These are phyloP conservation scores for Rhizomys pruinosus DNA, from an alignment of 2,113 vertebrate genomes.

Conservation along the genomic window DNA sequence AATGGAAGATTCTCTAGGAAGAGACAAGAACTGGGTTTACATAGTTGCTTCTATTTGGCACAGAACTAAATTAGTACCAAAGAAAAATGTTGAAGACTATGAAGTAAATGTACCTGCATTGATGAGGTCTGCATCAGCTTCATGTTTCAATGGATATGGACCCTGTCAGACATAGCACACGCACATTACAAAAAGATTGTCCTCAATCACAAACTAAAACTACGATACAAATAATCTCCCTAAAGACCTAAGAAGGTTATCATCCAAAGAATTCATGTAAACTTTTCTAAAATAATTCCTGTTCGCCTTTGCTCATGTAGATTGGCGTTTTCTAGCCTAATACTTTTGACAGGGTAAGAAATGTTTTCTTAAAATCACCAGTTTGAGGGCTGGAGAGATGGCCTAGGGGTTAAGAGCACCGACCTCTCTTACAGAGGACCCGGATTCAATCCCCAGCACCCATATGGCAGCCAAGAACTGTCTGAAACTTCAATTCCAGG, in stretches of 20 bases:
- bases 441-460: too few species aligned
- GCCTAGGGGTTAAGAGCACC: too few species aligned
- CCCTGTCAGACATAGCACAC: conserved; percentile 87
- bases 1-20: neutral
- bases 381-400: too few species aligned
- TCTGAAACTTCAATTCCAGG: too few species aligned
- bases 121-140: conserved; percentile 97
- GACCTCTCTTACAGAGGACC: too few species aligned
- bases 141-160: conserved; percentile 93
- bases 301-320: conserved; percentile 8
- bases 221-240: neutral
- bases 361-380: conserved; percentile 43
- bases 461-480: too few species aligned
- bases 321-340: conserved; percentile 4
- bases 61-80: neutral
- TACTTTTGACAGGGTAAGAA: neutral
- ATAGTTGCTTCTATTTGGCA: neutral
- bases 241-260: neutral
- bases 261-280: neutral
- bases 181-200: conserved; percentile 14
- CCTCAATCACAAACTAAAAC: neutral
- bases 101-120: conserved; percentile 92
- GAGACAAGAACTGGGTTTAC: neutral
- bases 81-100: neutral
- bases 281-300: neutral